Conservation (phyloP, 2,888 invertebrate species). For the Parnassius mnemosyne region DNA sequence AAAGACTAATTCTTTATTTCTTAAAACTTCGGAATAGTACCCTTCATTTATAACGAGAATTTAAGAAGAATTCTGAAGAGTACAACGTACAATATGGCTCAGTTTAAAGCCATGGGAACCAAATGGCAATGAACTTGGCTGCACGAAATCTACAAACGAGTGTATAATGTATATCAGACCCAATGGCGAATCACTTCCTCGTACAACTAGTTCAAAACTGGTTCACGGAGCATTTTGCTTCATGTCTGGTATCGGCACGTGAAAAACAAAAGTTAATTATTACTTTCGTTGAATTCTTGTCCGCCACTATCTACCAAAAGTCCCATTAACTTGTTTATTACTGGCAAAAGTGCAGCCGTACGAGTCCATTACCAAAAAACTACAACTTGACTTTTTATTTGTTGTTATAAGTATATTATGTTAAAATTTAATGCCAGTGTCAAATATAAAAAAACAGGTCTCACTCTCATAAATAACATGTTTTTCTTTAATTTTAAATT, state of each 20-base stretch:
- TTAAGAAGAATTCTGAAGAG: neutral
- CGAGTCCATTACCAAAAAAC: too few relatives aligned
- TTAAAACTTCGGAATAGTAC: too few relatives aligned
- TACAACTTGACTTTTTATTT: too few relatives aligned
- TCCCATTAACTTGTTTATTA: too few relatives aligned
- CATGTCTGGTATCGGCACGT: slow-evolving; percentile 8
- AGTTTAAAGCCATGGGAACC: slow-evolving; percentile 2
- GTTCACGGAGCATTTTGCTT: slow-evolving; percentile 13
- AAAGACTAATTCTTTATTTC: too few relatives aligned
- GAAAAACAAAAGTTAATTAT: slow-evolving; percentile 15
- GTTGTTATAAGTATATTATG: too few relatives aligned
- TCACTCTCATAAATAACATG: too few relatives aligned
- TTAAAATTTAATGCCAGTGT: too few relatives aligned
- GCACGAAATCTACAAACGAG: slow-evolving; percentile 3
- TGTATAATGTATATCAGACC: neutral
- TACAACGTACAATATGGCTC: slow-evolving; percentile 5
- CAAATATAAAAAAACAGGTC: too few relatives aligned
- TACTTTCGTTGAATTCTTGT: slow-evolving; percentile 10
- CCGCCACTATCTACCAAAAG: neutral
- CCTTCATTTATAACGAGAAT: too few relatives aligned
- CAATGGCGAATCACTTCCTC: slow-evolving; percentile 13
- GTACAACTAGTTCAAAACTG: slow-evolving; percentile 17
- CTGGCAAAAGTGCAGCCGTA: too few relatives aligned
- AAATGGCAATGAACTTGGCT: slow-evolving; percentile 11
- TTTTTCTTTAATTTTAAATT: too few relatives aligned